These are phyloP conservation scores for Dasypus novemcinctus DNA, from an alignment of 2,113 vertebrate species.

Conservation along the genomic window DNA sequence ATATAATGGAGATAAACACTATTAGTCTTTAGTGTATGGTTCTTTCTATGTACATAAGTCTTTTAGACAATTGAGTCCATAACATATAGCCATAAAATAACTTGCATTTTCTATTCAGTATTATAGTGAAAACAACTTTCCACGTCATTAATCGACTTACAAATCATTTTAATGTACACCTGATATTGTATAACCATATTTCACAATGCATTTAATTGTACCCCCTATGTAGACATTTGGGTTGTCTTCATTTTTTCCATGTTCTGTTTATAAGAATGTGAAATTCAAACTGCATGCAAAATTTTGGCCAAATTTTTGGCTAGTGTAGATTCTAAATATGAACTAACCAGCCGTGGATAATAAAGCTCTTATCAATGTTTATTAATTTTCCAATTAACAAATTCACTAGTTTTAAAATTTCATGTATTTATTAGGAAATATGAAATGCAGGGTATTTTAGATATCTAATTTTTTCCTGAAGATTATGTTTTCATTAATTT, in stretches of 20 bases:
- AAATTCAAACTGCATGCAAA: too few species aligned
- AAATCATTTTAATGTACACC: neutral
- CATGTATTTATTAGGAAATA: neutral
- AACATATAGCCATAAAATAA: neutral
- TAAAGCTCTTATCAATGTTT: too few species aligned
- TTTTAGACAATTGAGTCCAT: neutral
- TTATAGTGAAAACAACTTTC: neutral
- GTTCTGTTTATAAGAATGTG: too few species aligned
- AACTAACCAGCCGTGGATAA: too few species aligned
- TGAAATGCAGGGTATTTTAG: neutral
- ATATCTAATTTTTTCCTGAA: neutral
- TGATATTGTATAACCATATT: neutral
- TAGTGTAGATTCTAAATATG: too few species aligned
- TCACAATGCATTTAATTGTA: too few species aligned
- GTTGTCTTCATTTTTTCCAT: too few species aligned
- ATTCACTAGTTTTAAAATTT: too few species aligned
- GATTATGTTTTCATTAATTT: neutral
- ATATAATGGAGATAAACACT: neutral
- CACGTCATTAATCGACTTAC: neutral
- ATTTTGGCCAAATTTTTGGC: too few species aligned
- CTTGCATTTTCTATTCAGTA: neutral
- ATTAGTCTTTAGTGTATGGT: neutral
- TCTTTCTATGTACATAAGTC: neutral
- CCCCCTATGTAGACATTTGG: neutral
- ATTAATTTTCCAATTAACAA: too few species aligned